These are phyloP conservation scores for Sipunculus nudus DNA, from an alignment of 2,888 invertebrate genomes.

Conservation along the genomic window DNA sequence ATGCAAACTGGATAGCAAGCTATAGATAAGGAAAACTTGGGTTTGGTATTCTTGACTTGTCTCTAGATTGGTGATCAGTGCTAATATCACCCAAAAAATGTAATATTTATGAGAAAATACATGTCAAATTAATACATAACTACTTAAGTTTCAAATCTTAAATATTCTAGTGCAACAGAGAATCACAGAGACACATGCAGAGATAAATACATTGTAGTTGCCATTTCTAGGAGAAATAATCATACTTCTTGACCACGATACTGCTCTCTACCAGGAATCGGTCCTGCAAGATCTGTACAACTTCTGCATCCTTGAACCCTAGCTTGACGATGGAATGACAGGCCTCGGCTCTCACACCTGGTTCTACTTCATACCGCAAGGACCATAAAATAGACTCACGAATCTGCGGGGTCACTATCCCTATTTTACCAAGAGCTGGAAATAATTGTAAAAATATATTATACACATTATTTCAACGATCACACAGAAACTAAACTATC, in stretches of 20 bases:
- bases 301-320: conserved; percentile 50
- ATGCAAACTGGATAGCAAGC: too few relatives aligned
- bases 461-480: not conserved
- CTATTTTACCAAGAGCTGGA: conserved; percentile 62
- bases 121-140: too few relatives aligned
- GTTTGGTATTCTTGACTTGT: too few relatives aligned
- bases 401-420: conserved; percentile 49
- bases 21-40: too few relatives aligned
- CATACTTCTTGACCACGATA: conserved; percentile 59
- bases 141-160: too few relatives aligned
- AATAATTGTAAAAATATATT: conserved; percentile 1
- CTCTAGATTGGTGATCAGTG: too few relatives aligned
- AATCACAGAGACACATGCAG: too few relatives aligned
- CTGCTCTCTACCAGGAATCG: conserved; percentile 61
- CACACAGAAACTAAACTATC: not conserved
- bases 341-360: conserved; percentile 63
- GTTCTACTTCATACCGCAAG: conserved; percentile 61
- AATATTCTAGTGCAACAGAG: too few relatives aligned
- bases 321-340: conserved; percentile 59
- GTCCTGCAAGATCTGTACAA: conserved; percentile 61
- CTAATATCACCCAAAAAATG: too few relatives aligned
- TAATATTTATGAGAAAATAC: too few relatives aligned
- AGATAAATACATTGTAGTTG: too few relatives aligned
- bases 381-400: conserved; percentile 62
- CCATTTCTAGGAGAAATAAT: too few relatives aligned